Evolutionary conservation across 2,113 vertebrate genomes (phyloP).

Genomic region (Corythaeola cristata): DNA sequence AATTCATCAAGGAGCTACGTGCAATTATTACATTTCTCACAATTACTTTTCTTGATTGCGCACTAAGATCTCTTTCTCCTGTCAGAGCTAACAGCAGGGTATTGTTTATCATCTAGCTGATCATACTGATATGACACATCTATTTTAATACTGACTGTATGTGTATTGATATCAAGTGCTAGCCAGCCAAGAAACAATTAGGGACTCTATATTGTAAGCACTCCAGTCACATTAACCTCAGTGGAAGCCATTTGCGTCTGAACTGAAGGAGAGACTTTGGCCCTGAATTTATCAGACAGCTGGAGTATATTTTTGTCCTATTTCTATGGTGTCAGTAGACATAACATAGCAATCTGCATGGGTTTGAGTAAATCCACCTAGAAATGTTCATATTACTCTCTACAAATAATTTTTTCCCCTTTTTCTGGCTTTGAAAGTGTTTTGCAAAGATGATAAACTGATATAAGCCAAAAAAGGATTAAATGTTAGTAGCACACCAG

Average conservation of each 20-base stretch:
- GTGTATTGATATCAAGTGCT: neutral
- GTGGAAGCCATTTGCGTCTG: neutral
- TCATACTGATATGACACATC: constrained; percentile 39
- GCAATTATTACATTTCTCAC: neutral
- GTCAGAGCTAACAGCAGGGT: neutral
- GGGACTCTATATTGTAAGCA: neutral
- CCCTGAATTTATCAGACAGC: constrained; percentile 20
- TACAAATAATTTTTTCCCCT: neutral
- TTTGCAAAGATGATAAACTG: neutral
- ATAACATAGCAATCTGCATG: constrained; percentile 16
- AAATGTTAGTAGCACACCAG: neutral
- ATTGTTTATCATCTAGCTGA: constrained; percentile 26
- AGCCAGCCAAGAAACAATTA: constrained; percentile 34
- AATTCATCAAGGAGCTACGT: neutral
- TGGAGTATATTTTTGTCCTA: constrained; percentile 37
- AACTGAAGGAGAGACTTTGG: neutral
- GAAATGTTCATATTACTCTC: neutral
- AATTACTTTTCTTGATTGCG: neutral
- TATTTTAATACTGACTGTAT: neutral
- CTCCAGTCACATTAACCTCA: constrained; percentile 16
- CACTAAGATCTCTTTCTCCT: neutral
- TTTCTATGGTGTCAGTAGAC: constrained; percentile 26
- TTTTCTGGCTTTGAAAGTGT: neutral
- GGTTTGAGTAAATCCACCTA: constrained; percentile 8
- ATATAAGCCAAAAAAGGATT: neutral